A percentile compares a stretch with the other conserved stretches of the same genome.
phyloP scores from a whole-genome alignment of 2,888 invertebrate genomes.

The Antheraea yamamai region DNA sequence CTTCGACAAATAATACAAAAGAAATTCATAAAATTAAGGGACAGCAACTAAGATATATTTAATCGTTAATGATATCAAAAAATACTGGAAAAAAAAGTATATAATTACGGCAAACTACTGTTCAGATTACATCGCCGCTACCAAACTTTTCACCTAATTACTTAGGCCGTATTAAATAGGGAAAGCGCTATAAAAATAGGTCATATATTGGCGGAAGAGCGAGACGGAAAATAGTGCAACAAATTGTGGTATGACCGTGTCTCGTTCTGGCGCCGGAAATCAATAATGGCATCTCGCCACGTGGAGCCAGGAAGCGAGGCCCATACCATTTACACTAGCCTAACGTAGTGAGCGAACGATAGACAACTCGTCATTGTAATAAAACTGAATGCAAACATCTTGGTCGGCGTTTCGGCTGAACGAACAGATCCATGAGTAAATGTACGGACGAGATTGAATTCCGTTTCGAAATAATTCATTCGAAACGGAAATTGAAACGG shows the following conservation, averaged over 20 bases:
- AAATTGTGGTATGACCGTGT: slow-evolving; percentile 74
- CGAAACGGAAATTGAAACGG: slow-evolving; percentile 24
- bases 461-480: slow-evolving; percentile 38
- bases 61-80: slow-evolving; percentile 21
- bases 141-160: slow-evolving; percentile 77
- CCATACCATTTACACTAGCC: slow-evolving; percentile 71
- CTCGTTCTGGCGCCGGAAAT: slow-evolving; percentile 78
- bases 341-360: slow-evolving; percentile 57
- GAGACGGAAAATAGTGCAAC: slow-evolving; percentile 79
- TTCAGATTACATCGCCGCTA: slow-evolving; percentile 55
- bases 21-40: not conserved
- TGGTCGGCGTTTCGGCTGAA: slow-evolving; percentile 29
- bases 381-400: slow-evolving; percentile 58
- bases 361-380: slow-evolving; percentile 48
- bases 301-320: slow-evolving; percentile 73
- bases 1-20: not conserved
- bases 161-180: slow-evolving; percentile 79
- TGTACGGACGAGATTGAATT: slow-evolving; percentile 43
- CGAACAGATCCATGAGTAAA: slow-evolving; percentile 14
- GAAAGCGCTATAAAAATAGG: slow-evolving; percentile 80
- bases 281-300: slow-evolving; percentile 80
- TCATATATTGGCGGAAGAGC: slow-evolving; percentile 78
- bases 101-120: slow-evolving; percentile 34
- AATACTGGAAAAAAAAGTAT: slow-evolving; percentile 31
- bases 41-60: slow-evolving; percentile 5